These are phyloP conservation scores for Pteromalus puparum DNA, from an alignment of 1,140 invertebrate genomes.

Conservation along the genomic window DNA sequence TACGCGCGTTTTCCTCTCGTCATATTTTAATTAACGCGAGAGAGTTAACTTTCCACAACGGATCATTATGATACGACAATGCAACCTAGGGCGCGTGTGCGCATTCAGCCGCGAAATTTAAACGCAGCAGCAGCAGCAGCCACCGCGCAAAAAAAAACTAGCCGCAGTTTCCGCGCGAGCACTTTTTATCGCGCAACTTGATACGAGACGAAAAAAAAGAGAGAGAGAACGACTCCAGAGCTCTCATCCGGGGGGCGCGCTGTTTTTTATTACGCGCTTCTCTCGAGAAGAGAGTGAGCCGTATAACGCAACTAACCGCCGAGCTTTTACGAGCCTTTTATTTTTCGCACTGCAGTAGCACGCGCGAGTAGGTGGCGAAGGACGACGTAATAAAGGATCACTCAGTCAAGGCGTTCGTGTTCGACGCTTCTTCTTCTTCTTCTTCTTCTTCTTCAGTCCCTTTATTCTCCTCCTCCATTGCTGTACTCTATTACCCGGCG, in stretches of 20 bases:
- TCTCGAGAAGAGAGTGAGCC: neutral
- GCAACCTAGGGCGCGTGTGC: too few relatives aligned
- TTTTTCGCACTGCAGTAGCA: neutral
- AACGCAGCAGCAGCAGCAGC: neutral
- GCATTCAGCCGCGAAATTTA: neutral
- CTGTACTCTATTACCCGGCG: neutral
- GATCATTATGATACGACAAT: too few relatives aligned
- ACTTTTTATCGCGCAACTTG: slow-evolving; percentile 1
- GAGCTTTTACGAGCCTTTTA: slow-evolving; percentile 1
- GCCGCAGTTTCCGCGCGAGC: neutral
- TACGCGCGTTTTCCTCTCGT: neutral
- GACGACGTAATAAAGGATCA: neutral
- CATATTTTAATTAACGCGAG: neutral
- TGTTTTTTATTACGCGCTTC: slow-evolving; percentile 3
- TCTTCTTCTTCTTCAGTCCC: too few relatives aligned
- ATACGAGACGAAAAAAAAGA: neutral
- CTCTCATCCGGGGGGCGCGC: neutral
- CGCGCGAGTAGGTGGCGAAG: neutral
- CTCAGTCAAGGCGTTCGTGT: neutral
- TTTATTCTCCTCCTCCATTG: neutral
- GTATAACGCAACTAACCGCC: neutral
- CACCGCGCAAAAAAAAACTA: neutral
- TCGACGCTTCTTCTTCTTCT: neutral
- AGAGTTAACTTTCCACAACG: too few relatives aligned
- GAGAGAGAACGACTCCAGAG: neutral